Base-by-base conservation (phyloP, 2,113 vertebrate species). In the Alethe castanea region DNA sequence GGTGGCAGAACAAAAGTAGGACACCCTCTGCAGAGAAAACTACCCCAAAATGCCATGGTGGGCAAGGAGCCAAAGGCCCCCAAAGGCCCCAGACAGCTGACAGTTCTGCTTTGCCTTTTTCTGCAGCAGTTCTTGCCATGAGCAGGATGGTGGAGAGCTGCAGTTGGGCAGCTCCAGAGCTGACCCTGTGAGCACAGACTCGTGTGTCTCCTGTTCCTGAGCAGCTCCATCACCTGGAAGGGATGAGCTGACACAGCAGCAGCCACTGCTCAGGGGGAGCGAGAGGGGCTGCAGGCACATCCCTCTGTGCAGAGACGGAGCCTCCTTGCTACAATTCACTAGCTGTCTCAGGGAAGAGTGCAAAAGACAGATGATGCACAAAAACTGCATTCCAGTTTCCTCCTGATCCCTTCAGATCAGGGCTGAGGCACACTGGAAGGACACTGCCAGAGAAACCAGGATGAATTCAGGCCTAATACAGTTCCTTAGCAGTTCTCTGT, bases 401-500 rank as follows among this genome's bases (percentile, higher is more conserved):
- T 89, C 48, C 83, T 64, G 80, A 89, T 94, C 73, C 57, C 91
- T 97, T 62, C 95, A 96, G 91, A 92, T 95, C 81, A 74, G 77
- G 19, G 61, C 19, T 67, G 73, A 92, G 94, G 88, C 50, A 31
- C 14, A 88, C 86, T 89, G 85, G 94, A 92, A 83, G 69, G 95
- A 92, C 67, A n/a, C 70, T 57, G 60, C 73, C 35, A 15, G 72
- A 96, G 95, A 95, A 88, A 92, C 81, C 94, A 93, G 90, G 84
- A 94, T 84, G 72, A 95, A 95, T 81, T 88, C 88, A 90, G 82
- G 72, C 60, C 86, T 78, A 80, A 83, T 12, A 86, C 19, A 65
- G 76, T 56, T 92, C 36, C 83, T 88, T 38, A 86, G 86, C 19
- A 3, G 69, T 78, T 79, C 90, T 64, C 86, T 88, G 88, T 95